Conservation (phyloP, 2,888 invertebrate species). For the Notodonta ziczac region DNA sequence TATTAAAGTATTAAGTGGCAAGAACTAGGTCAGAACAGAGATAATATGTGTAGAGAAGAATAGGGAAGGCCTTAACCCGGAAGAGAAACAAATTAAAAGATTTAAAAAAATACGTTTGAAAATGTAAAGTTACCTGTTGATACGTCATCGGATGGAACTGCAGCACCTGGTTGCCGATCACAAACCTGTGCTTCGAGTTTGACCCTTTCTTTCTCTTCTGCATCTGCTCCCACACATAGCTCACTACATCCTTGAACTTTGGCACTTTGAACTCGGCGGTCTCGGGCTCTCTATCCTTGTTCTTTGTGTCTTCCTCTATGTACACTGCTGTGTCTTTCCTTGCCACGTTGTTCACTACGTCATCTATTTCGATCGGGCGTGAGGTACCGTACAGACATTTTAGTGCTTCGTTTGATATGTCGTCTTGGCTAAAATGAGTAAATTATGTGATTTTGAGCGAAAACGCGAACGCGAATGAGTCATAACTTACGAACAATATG, state of each 20-base stretch:
- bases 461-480: too few relatives aligned
- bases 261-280: conserved; percentile 84
- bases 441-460: too few relatives aligned
- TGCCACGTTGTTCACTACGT: conserved; percentile 75
- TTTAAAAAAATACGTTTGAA: too few relatives aligned
- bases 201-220: conserved; percentile 84
- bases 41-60: too few relatives aligned
- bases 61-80: too few relatives aligned
- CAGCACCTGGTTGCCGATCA: conserved; percentile 87
- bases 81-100: too few relatives aligned
- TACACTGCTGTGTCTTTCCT: conserved; percentile 67
- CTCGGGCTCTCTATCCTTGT: conserved; percentile 58
- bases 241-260: conserved; percentile 89
- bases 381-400: conserved; percentile 90
- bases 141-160: conserved; percentile 90
- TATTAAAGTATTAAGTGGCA: too few relatives aligned
- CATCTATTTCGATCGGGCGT: conserved; percentile 77
- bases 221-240: conserved; percentile 88
- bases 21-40: too few relatives aligned
- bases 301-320: conserved; percentile 65
- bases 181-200: conserved; percentile 84
- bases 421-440: conserved; percentile 86
- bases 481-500: too few relatives aligned
- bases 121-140: conserved; percentile 85
- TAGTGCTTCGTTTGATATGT: conserved; percentile 89